A percentile compares a stretch with the other conserved stretches of the same genome.
phyloP scores from a whole-genome alignment of 2,888 invertebrate species.

The Terebella lapidaria region DNA sequence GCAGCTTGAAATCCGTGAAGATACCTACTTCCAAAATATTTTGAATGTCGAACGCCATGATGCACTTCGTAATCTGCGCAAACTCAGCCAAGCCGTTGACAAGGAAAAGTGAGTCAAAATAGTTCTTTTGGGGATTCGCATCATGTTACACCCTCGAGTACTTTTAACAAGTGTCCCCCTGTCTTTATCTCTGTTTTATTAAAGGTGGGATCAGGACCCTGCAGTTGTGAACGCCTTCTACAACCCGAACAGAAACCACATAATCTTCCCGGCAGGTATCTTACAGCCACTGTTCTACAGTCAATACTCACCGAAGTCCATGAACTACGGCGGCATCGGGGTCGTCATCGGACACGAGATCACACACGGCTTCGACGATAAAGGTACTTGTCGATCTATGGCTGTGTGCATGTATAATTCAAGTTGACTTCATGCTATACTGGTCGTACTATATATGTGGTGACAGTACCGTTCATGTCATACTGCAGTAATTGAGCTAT shows the following conservation, averaged over 20 bases:
- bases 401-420: too few species aligned
- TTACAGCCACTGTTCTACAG: constrained; percentile 57
- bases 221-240: constrained; percentile 83
- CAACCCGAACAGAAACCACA: constrained; percentile 86
- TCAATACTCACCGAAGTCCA: constrained; percentile 76
- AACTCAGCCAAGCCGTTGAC: constrained; percentile 36
- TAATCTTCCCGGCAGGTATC: constrained; percentile 57
- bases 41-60: constrained; percentile 35
- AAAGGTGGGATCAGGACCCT: constrained; percentile 45
- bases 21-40: constrained; percentile 44
- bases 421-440: too few species aligned
- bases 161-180: too few species aligned
- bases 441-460: too few species aligned
- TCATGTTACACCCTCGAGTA: background rate
- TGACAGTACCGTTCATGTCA: too few species aligned
- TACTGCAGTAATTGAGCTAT: too few species aligned
- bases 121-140: too few species aligned
- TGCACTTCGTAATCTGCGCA: constrained; percentile 32
- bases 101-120: constrained; percentile 39
- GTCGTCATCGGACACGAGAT: constrained; percentile 96
- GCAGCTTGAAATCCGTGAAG: constrained; percentile 33
- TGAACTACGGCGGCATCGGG: constrained; percentile 96
- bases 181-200: constrained; percentile 11
- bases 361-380: constrained; percentile 92
- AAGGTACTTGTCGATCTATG: too few species aligned